Evolutionary conservation across 2,113 vertebrate genomes (phyloP).

Genomic region (Melierax canorus): DNA sequence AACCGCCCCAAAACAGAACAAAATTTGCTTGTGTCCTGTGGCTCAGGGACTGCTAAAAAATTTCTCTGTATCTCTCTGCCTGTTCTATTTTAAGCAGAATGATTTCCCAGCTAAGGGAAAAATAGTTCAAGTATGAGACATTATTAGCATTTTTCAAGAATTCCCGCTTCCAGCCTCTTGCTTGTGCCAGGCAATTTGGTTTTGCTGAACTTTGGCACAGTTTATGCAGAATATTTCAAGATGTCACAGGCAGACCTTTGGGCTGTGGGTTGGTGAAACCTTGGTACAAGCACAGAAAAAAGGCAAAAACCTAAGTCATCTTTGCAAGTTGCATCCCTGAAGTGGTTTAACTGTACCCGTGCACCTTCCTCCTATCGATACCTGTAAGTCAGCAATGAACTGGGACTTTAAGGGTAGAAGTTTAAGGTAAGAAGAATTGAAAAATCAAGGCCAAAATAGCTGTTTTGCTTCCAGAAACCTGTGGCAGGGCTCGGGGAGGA

Average conservation of each 20-base stretch:
- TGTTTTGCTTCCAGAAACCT: background rate
- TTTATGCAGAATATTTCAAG: background rate
- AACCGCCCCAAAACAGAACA: background rate
- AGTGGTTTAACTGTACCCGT: background rate
- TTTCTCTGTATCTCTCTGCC: background rate
- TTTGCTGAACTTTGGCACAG: slow-evolving; percentile 26
- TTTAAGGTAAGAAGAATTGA: background rate
- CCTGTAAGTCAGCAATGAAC: background rate
- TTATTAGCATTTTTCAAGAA: slow-evolving; percentile 67
- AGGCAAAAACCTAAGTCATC: background rate
- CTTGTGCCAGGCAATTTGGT: slow-evolving; percentile 43
- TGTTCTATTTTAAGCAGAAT: slow-evolving; percentile 31
- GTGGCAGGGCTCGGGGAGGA: background rate
- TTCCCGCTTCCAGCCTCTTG: slow-evolving; percentile 13
- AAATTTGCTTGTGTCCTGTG: background rate
- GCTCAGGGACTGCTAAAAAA: background rate
- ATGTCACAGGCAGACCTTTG: slow-evolving; percentile 18
- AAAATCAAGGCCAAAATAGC: background rate
- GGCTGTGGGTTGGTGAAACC: background rate
- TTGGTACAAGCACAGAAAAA: slow-evolving; percentile 10
- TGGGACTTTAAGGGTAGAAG: background rate
- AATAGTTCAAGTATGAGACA: slow-evolving; percentile 49
- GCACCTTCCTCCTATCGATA: background rate
- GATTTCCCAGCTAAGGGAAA: slow-evolving; percentile 56
- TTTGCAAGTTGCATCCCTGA: background rate